Conservation (phyloP, 2,113 vertebrate genomes). For the Buteo buteo region DNA sequence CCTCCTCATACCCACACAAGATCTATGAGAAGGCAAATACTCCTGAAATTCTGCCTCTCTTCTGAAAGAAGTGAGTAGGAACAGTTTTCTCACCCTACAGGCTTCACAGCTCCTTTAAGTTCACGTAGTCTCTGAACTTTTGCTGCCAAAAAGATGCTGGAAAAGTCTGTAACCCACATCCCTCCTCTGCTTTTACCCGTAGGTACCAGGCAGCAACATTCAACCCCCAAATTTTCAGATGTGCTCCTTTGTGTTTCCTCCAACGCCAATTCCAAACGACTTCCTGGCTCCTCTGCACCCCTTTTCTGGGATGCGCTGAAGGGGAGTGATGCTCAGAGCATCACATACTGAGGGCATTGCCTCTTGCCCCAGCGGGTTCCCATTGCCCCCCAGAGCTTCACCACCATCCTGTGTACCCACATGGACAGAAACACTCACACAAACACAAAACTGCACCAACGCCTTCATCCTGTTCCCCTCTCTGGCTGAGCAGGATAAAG, state of each 20-base stretch:
- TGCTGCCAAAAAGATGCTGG: neutral
- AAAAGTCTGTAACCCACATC: neutral
- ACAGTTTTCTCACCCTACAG: neutral
- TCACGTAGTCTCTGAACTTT: neutral
- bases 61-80: neutral
- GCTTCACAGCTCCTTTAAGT: neutral
- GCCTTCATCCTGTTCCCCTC: neutral
- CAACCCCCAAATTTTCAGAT: neutral
- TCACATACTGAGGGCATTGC: rapidly evolving
- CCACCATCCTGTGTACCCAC: rapidly evolving
- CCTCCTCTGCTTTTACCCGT: neutral
- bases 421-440: neutral
- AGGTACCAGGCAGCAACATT: neutral
- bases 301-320: neutral
- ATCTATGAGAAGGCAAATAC: neutral
- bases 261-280: rapidly evolving
- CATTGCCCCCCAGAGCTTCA: neutral
- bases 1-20: neutral
- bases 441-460: neutral
- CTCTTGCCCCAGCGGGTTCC: rapidly evolving
- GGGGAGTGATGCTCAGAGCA: neutral
- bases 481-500: neutral
- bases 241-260: neutral
- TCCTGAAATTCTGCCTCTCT: neutral
- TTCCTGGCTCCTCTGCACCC: neutral